Evolutionary conservation across 2,113 vertebrate species (phyloP).

Genomic region (Antigone vipio): DNA sequence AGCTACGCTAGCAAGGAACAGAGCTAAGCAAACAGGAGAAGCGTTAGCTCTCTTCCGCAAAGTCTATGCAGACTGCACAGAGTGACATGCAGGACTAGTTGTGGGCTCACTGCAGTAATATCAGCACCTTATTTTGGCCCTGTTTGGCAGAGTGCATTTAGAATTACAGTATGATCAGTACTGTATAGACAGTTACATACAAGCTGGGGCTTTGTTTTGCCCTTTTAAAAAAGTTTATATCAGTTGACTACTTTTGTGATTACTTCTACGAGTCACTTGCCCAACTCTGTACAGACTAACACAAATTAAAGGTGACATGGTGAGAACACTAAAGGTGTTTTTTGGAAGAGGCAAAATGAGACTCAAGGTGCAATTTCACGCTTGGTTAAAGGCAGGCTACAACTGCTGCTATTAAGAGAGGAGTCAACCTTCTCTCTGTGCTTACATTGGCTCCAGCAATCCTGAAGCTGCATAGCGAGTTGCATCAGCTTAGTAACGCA

Average conservation of each 20-base stretch:
- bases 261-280: background rate
- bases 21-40: background rate
- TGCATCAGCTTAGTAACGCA: background rate
- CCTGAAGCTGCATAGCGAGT: background rate
- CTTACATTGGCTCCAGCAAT: background rate
- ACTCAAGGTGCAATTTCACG: conserved; percentile 22
- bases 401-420: background rate
- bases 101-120: background rate
- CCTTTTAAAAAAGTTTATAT: background rate
- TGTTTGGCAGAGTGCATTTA: background rate
- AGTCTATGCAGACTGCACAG: background rate
- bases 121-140: background rate
- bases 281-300: background rate
- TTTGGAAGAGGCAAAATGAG: background rate
- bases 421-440: background rate
- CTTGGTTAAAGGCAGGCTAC: background rate
- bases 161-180: background rate
- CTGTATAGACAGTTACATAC: background rate
- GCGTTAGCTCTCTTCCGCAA: background rate
- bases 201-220: background rate
- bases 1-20: background rate
- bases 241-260: background rate
- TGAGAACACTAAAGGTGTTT: background rate
- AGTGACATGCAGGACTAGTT: background rate
- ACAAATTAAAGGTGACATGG: background rate